Conservation (phyloP, 2,888 invertebrate genomes). For the Platyscelio sp. region DNA sequence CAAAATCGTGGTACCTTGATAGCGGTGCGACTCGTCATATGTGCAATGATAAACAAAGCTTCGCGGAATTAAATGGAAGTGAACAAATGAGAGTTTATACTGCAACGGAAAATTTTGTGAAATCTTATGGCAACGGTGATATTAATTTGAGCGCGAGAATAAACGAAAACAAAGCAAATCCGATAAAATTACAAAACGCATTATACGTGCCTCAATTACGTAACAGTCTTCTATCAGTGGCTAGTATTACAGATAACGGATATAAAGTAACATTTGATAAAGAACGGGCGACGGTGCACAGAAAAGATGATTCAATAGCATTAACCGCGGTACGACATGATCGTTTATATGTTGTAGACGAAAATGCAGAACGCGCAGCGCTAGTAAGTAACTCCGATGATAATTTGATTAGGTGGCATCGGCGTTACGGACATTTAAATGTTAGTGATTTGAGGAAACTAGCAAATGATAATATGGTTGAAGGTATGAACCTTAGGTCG, state of each 20-base stretch:
- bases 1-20: conserved; percentile 59
- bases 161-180: conserved; percentile 1
- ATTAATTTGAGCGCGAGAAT: background rate
- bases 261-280: conserved; percentile 70
- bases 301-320: conserved; percentile 36
- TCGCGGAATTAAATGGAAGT: background rate
- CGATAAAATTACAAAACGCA: conserved; percentile 54
- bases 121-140: conserved; percentile 41
- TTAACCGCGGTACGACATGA: conserved; percentile 10
- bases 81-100: conserved; percentile 50
- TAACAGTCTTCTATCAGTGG: background rate
- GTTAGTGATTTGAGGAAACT: too few species aligned
- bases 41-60: conserved; percentile 30
- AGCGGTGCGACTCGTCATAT: conserved; percentile 53
- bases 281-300: conserved; percentile 67
- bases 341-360: too few species aligned
- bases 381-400: too few species aligned
- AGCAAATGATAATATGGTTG: too few species aligned
- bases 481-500: conserved; percentile 48
- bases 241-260: conserved; percentile 71
- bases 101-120: conserved; percentile 45
- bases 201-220: conserved; percentile 54
- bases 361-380: too few species aligned
- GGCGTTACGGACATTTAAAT: too few species aligned
- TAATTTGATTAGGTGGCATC: too few species aligned